phyloP scores from a whole-genome alignment of 2,888 invertebrate genomes.

The Aspidiotus rigidus region DNA sequence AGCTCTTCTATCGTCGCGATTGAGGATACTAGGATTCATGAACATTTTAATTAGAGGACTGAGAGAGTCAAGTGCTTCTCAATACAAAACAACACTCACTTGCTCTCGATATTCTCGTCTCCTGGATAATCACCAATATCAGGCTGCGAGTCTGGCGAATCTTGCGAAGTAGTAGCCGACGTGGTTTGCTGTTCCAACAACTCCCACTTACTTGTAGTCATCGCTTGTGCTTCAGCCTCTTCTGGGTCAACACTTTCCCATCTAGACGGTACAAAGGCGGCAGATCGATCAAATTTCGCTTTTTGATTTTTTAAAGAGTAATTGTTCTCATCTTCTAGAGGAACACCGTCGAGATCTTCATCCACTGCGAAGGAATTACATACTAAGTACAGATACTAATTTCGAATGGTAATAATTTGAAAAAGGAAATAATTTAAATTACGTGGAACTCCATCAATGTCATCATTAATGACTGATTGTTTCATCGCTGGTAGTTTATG shows the following conservation, averaged over 20 bases:
- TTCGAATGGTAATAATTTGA: not conserved
- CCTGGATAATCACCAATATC: slow-evolving; percentile 25
- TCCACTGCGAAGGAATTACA: slow-evolving; percentile 37
- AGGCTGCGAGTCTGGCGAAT: slow-evolving; percentile 24
- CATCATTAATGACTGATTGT: slow-evolving; percentile 56
- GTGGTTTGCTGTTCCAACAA: slow-evolving; percentile 51
- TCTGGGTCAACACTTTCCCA: slow-evolving; percentile 95
- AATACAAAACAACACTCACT: not conserved
- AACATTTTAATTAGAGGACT: not conserved
- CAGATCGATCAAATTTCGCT: slow-evolving; percentile 44
- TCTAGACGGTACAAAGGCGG: slow-evolving; percentile 79
- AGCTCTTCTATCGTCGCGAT: slow-evolving; percentile 49
- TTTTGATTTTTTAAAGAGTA: slow-evolving; percentile 38
- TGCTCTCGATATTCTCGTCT: slow-evolving; percentile 18
- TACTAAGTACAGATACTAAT: too few species aligned
- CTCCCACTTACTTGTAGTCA: slow-evolving; percentile 84
- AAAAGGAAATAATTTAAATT: slow-evolving; percentile 39
- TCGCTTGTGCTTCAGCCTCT: slow-evolving; percentile 68
- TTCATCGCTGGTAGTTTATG: slow-evolving; percentile 44
- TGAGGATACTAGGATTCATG: slow-evolving; percentile 10
- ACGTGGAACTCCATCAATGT: slow-evolving; percentile 62
- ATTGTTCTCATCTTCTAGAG: slow-evolving; percentile 62
- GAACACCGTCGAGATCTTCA: slow-evolving; percentile 39
- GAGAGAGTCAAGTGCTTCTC: too few species aligned
- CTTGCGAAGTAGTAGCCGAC: slow-evolving; percentile 21